phyloP scores from a whole-genome alignment of 1,140 invertebrate species.

The Aphis gossypii region DNA sequence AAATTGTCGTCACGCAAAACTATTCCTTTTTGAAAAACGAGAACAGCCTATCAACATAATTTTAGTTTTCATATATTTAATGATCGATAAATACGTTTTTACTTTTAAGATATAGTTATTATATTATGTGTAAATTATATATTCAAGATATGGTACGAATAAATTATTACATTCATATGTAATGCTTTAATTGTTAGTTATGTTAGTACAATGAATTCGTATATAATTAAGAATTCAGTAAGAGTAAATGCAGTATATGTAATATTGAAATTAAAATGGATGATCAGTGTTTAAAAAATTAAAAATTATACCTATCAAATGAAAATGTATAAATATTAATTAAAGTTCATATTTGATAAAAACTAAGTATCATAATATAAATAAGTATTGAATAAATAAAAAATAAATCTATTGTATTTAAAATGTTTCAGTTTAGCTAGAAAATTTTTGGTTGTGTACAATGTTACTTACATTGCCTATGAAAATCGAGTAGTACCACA shows the following conservation, averaged over 20 bases:
- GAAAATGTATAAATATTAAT: not conserved
- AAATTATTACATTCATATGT: not conserved
- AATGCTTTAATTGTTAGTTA: not conserved
- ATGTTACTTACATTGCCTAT: not conserved
- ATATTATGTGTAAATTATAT: not conserved
- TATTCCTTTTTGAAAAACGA: not conserved
- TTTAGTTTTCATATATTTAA: not conserved
- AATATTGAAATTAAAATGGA: not conserved
- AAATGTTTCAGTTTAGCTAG: not conserved
- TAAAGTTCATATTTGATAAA: not conserved
- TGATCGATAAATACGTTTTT: not conserved
- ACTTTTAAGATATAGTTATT: not conserved
- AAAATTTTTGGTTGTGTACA: not conserved
- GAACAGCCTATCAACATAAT: not conserved
- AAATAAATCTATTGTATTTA: not conserved
- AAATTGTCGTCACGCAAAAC: not conserved
- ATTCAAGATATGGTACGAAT: not conserved
- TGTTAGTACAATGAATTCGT: not conserved
- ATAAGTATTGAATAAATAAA: not conserved
- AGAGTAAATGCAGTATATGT: not conserved
- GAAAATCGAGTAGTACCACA: not conserved
- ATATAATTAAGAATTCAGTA: not conserved
- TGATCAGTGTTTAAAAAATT: not conserved
- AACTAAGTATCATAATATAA: not conserved
- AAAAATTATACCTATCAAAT: not conserved